phyloP scores from a whole-genome alignment of 1,140 invertebrate species.

The Drosophila pallidifrons region DNA sequence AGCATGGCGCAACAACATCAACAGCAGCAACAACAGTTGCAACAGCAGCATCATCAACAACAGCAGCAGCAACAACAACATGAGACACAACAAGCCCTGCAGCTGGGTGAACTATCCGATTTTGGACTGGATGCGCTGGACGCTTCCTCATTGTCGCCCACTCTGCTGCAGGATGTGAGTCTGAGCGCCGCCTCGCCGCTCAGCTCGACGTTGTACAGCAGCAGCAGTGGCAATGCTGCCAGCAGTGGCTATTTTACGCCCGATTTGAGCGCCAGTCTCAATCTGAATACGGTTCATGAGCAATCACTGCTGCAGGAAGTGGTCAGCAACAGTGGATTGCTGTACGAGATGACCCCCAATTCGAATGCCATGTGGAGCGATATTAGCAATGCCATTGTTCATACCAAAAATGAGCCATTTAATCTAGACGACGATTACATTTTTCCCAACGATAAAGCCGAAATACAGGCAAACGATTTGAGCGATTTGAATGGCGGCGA shows the following conservation, averaged over 20 bases:
- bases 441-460: constrained; percentile 94
- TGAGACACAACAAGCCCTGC: constrained; percentile 46
- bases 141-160: constrained; percentile 77
- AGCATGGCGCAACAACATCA: constrained; percentile 70
- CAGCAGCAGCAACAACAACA: constrained; percentile 59
- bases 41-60: constrained; percentile 56
- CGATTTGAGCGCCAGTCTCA: constrained; percentile 62
- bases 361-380: constrained; percentile 85
- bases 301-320: constrained; percentile 60
- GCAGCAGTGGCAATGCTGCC: constrained; percentile 46
- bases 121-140: constrained; percentile 78
- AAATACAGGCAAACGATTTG: constrained; percentile 93
- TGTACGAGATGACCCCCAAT: constrained; percentile 73
- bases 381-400: constrained; percentile 79
- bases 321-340: constrained; percentile 48
- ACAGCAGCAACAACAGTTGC: constrained; percentile 55
- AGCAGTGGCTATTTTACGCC: constrained; percentile 49
- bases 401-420: constrained; percentile 88
- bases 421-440: constrained; percentile 95
- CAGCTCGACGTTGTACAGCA: constrained; percentile 57
- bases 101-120: constrained; percentile 73
- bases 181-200: constrained; percentile 69
- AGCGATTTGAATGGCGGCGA: constrained; percentile 94
- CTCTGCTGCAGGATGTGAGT: constrained; percentile 78
- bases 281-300: constrained; percentile 55